A percentile compares a stretch with the other conserved stretches of the same genome.
Conservation (phyloP, 2,113 vertebrate genomes). For the Nycticorax nycticorax region DNA sequence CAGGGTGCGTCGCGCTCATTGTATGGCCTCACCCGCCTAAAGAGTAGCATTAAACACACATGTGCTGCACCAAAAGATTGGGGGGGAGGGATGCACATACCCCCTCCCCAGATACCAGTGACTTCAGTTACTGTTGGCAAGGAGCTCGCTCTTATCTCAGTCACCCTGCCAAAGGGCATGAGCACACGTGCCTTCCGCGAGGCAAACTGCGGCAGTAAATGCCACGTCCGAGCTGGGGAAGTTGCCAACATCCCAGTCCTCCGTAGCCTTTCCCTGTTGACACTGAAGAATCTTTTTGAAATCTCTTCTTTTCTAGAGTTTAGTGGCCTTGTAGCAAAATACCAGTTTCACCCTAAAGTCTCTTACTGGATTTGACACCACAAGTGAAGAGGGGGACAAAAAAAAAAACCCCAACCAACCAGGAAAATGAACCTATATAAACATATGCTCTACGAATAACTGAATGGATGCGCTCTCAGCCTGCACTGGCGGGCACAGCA, state of each 20-base stretch:
- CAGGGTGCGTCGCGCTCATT: background rate
- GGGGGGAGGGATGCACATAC: too few relatives aligned
- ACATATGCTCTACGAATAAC: background rate
- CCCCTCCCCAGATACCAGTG: too few relatives aligned
- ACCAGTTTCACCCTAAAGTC: background rate
- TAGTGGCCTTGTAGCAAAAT: background rate
- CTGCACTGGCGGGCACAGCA: background rate
- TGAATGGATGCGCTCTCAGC: background rate
- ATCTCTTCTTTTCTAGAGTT: background rate
- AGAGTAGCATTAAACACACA: background rate
- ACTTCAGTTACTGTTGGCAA: background rate
- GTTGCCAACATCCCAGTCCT: background rate
- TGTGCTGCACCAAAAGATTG: background rate
- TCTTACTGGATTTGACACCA: background rate
- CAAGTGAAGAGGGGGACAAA: background rate
- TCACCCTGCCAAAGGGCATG: background rate
- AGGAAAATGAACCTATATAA: background rate
- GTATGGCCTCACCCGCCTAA: background rate
- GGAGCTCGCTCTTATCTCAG: background rate
- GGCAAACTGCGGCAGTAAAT: background rate
- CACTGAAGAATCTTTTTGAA: background rate
- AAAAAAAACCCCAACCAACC: background rate
- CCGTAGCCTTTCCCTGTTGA: background rate
- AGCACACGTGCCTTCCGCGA: background rate
- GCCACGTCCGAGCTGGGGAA: background rate